Evolutionary conservation across 35 echinoderm and acorn worm species (phyloP), one percentile per base, ranked within the genome.

Genomic region (Strongylocentrotus purpuratus): DNA sequence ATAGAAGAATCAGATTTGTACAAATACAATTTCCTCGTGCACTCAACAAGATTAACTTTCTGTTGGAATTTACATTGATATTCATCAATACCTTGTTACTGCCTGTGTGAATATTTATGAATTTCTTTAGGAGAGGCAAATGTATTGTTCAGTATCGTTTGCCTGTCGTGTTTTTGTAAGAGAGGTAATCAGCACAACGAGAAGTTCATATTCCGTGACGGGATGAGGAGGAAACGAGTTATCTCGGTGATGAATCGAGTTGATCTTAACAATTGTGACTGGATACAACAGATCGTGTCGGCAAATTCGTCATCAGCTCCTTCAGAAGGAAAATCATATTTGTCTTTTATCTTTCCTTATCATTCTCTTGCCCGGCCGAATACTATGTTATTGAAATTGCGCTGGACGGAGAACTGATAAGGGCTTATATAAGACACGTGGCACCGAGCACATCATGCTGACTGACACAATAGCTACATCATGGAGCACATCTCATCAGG

Each of bases 351-450:
- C 95, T 96, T 90, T 98, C 97, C 97, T 98, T 98, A 95, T 98
- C 97, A 97, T 98, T 98, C 97, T 97, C 96, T 86, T 89, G 96
- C 96, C 97, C 97, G 96, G 97, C 97, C 96, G 96, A 31, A n/a
- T 93, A 46, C 45, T 45, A 31, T 90, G 61, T 95, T 95, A 86
- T 92, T 33, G 45, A 45, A 93, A 90, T 89, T 85, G 89, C 96
- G 97, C 97, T 98, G 97, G 97, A 98, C 97, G 97, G 97, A 98
- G 97, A 98, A 98, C 97, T 98, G 97, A 98, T 98, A 98, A 98
- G 97, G 97, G 97, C 97, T 97, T 95, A 96, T 98, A 95, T 96
- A 94, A 96, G 94, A 97, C 87, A 33, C 94, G 33, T 96, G 28
- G 9, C 94, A 94, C 86, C 94, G 94, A 78, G 20, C 20, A 28